A percentile compares a stretch with the other conserved stretches of the same genome.
phyloP scores from a whole-genome alignment of 2,797 vertebrate genomes.

The Squalus acanthias region DNA sequence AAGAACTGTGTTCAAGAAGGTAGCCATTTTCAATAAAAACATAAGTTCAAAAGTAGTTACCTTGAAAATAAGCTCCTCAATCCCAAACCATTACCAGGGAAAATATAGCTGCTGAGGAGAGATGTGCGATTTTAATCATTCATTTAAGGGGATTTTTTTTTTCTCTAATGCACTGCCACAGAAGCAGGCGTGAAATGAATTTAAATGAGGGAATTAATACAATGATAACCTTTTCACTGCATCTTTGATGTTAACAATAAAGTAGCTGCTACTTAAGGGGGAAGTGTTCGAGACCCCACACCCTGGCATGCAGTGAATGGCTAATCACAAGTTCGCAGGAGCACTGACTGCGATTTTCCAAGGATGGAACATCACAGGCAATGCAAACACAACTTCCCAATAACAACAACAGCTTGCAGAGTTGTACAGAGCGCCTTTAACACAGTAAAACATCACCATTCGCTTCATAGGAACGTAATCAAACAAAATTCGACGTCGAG shows the following conservation, averaged over 20 bases:
- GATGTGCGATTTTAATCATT: neutral
- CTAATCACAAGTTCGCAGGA: neutral
- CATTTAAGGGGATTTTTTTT: slow-evolving; percentile 14
- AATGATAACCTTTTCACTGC: neutral
- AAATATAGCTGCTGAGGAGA: neutral
- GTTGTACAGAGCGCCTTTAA: neutral
- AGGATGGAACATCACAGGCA: neutral
- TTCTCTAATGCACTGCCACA: neutral
- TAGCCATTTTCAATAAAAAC: neutral
- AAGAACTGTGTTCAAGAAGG: neutral
- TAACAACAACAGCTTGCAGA: neutral
- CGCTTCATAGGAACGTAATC: neutral
- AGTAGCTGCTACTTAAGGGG: neutral
- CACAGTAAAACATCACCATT: neutral
- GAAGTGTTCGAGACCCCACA: neutral
- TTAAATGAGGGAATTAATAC: neutral
- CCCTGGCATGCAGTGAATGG: neutral
- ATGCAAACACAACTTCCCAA: neutral
- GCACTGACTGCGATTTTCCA: neutral
- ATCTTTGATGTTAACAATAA: neutral
- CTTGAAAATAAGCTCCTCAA: neutral
- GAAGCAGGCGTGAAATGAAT: neutral
- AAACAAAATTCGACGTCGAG: neutral
- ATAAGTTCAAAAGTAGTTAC: neutral
- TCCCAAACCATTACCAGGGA: neutral